Conservation (phyloP, 2,888 invertebrate species). For the Sylvicola cinctus region DNA sequence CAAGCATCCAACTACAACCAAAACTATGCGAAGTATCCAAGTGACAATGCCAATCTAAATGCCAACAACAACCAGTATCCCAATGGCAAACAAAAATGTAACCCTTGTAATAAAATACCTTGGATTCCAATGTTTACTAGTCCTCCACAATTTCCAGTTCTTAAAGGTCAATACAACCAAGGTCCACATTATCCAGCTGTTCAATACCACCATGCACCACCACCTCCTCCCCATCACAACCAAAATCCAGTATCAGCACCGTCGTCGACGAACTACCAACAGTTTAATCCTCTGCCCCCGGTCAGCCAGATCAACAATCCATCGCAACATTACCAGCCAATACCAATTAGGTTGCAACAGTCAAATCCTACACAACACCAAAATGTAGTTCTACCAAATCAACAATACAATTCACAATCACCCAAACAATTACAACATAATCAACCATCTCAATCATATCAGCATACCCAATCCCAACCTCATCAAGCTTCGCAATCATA, state of each 20-base stretch:
- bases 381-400: background rate
- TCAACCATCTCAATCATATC: background rate
- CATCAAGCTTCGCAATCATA: background rate
- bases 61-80: background rate
- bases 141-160: slow-evolving; percentile 11
- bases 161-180: no score
- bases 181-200: no score
- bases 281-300: no score
- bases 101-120: slow-evolving; percentile 58
- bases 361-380: no score
- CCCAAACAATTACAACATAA: background rate
- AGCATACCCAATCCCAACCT: background rate
- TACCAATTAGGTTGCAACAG: no score
- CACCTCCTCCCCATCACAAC: no score
- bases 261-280: no score
- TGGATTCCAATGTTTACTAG: slow-evolving; percentile 50
- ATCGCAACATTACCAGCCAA: no score
- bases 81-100: slow-evolving; percentile 31
- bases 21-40: background rate
- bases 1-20: background rate
- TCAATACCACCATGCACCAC: no score
- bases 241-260: no score
- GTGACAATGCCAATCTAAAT: background rate
- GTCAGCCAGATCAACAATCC: no score
- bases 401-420: background rate